Base-by-base conservation (phyloP, 2,113 vertebrate species). In the Ondatra zibethicus region DNA sequence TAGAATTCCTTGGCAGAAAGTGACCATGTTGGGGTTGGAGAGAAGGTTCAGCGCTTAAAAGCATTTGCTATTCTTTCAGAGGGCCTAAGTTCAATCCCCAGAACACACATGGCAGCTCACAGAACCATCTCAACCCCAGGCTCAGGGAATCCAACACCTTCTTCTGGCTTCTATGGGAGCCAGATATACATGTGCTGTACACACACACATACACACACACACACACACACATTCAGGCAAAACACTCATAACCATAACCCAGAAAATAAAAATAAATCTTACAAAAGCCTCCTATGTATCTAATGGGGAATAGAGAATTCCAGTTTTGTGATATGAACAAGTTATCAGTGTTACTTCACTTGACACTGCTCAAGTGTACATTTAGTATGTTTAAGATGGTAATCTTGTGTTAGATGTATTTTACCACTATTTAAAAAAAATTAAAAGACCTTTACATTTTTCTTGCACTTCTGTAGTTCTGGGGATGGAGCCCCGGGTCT, bases 1-100 rank as follows among this genome's bases (percentile, higher is more conserved):
- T 14, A 47, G 65, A 92, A 81, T 68, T 90, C 52, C 45, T 72
- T 73, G n/a, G 25, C 80, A 84, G 42, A 73, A 78, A 88, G 31
- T 21, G 33, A 78, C 42, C 58, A 70, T 72, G 8, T 31, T 63
- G 27, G 0, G 27, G 1, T 14, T 85, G 39, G 27, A 65, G n/a
- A 45, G 7, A 19, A 65, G 58, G 58, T 16, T 82, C 80, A 13
- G 23, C 39, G 14, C 29, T 31, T 45, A 45, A 85, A 27, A 85
- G 14, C 27, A 45, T 19, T 45, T 85, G n/a, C 14, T 65, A 1
- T 14, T 42, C 11, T 85, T 65, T 65, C 16, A 52, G 58, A 45
- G 58, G 58, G 14, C 27, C 7, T 45, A 85, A 45, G 2, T 45
- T 63, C 0, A 0, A 65, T 85, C 3, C 8, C 39, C 2, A 65